phyloP scores from a whole-genome alignment of 2,797 vertebrate species.

The Galaxias olidus region DNA sequence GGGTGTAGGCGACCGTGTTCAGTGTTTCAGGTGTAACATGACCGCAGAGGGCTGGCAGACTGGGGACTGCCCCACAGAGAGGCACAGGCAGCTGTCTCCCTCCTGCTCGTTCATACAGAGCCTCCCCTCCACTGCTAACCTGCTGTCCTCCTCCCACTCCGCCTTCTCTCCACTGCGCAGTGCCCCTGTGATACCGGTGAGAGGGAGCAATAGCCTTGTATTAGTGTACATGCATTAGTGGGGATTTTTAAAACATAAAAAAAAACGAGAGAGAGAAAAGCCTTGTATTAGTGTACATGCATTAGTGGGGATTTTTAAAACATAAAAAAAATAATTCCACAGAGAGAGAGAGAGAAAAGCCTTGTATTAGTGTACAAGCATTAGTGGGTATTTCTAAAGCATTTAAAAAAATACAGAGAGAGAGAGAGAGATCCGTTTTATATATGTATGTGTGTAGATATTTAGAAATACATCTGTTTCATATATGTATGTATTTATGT shows the following conservation, averaged over 20 bases:
- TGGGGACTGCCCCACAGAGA: conserved; percentile 90
- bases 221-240: too few species aligned
- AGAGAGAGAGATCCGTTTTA: too few species aligned
- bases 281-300: too few species aligned
- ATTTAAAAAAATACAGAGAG: too few species aligned
- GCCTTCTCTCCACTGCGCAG: conserved; percentile 83
- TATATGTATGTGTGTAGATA: too few species aligned
- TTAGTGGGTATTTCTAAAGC: too few species aligned
- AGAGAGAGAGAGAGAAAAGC: conserved; percentile 30
- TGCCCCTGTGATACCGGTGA: conserved; percentile 66
- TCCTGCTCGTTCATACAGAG: conserved; percentile 90
- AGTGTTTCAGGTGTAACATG: conserved; percentile 91
- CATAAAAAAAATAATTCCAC: too few species aligned
- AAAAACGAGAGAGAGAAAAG: conserved; percentile 33
- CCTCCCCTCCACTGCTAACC: conserved; percentile 75
- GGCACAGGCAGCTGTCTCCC: conserved; percentile 87
- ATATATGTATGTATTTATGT: too few species aligned
- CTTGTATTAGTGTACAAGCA: too few species aligned
- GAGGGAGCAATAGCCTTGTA: background rate
- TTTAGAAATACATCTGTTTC: too few species aligned
- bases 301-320: too few species aligned
- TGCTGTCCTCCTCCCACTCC: conserved; percentile 82
- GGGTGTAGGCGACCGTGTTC: conserved; percentile 87
- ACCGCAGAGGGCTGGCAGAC: conserved; percentile 90
- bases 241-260: too few species aligned